Evolutionary conservation across 2,113 vertebrate genomes (phyloP).

Genomic region (Archocentrus centrarchus): DNA sequence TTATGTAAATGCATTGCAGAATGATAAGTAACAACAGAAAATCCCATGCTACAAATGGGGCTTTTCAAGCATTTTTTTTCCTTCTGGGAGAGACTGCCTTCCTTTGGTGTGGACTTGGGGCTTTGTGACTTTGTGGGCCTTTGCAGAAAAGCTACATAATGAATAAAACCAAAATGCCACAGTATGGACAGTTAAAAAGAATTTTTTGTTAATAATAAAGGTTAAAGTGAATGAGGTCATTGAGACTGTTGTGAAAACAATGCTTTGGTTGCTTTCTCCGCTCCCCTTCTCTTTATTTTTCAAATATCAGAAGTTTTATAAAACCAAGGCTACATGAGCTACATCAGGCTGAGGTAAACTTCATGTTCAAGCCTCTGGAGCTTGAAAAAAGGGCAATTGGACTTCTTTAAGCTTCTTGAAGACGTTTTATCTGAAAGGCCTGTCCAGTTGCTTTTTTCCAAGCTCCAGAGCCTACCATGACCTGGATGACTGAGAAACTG

Average conservation of each 20-base stretch:
- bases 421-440: no score
- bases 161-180: not conserved
- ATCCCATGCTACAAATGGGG: not conserved
- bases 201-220: not conserved
- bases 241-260: not conserved
- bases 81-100: no score
- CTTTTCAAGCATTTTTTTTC: no score
- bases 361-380: not conserved
- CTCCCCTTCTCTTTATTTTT: not conserved
- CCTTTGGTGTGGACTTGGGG: not conserved
- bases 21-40: not conserved
- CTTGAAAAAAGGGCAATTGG: no score
- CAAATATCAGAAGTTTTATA: not conserved
- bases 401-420: no score
- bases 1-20: not conserved
- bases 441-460: no score
- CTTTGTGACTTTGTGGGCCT: not conserved
- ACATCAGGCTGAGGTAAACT: conserved; percentile 3
- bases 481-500: no score
- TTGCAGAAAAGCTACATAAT: conserved; percentile 5
- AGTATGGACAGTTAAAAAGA: not conserved
- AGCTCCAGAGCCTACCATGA: no score
- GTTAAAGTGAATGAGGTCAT: not conserved
- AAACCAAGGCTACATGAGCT: not conserved
- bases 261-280: not conserved